Evolutionary conservation across 2,113 vertebrate species (phyloP), one percentile per base, ranked within the genome.

Genomic region (Choloepus hoffmanni): DNA sequence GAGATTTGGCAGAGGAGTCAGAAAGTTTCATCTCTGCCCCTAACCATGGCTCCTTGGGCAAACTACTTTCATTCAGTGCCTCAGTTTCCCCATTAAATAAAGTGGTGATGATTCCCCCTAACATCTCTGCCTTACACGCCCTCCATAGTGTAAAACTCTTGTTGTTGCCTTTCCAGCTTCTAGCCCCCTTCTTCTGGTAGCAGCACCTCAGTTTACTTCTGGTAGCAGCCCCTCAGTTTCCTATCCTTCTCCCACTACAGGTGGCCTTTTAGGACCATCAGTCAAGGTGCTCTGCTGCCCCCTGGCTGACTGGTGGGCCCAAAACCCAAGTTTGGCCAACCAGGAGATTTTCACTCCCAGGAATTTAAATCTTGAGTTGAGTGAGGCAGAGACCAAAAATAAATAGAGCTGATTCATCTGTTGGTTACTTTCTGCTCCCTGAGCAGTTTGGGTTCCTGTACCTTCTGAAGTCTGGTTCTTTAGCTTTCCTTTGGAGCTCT

Each of bases 291-390:
- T 90, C 76, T 79, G 21, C 67, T 40, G 45, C 16, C 26, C 81
- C 63, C 26, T 40, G 72, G 48, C 55, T 74, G 84, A 62, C 55
- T 43, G 9, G n/a, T 7, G 26, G 50, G 10, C 50, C 43, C n/a
- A 45, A 90, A 85, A 74, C 33, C n/a, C 58, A 73, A 30, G 0
- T 95, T 15, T 84, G 48, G 16, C 24, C 76, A 92, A 76, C 28
- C 50, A 83, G 77, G 30, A 86, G 72, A 73, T 85, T 92, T 91
- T 91, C 50, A 76, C 63, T 93, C 53, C 36, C 79, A 73, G 67
- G 67, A 97, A 88, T 81, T 78, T 72, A 92, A 89, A 92, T 95
- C 55, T 24, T 70, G 73, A 92, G 45, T 76, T 28, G 55, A 88
- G n/a, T 33, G 43, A 97, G 83, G 68, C 72, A 93, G 36, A 83